Evolutionary conservation across 2,888 invertebrate genomes (phyloP).

Genomic region (Polydrusus cervinus): DNA sequence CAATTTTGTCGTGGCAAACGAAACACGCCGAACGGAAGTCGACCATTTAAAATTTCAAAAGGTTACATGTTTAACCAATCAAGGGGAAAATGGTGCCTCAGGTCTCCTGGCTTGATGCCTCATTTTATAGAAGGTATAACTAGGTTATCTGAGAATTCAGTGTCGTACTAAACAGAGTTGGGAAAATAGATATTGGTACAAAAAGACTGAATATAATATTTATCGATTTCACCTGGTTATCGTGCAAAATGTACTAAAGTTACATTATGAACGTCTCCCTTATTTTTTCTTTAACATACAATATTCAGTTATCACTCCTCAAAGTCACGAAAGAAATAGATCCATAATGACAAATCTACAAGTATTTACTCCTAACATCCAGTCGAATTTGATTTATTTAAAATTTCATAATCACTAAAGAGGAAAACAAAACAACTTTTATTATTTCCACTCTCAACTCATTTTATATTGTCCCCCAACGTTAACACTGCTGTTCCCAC

Average conservation of each 20-base stretch:
- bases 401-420: background rate
- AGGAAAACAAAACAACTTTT: background rate
- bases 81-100: slow-evolving; percentile 38
- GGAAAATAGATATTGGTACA: too few species aligned
- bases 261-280: too few species aligned
- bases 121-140: slow-evolving; percentile 26
- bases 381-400: background rate
- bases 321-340: too few species aligned
- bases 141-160: slow-evolving; percentile 41
- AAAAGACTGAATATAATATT: too few species aligned
- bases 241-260: too few species aligned
- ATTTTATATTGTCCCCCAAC: background rate
- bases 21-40: slow-evolving; percentile 43
- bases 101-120: slow-evolving; percentile 44
- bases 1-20: slow-evolving; percentile 31
- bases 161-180: background rate
- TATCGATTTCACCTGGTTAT: background rate
- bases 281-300: too few species aligned
- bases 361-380: background rate
- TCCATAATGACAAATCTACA: background rate
- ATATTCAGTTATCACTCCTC: too few species aligned
- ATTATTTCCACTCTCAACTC: background rate
- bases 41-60: slow-evolving; percentile 47
- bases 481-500: background rate
- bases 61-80: slow-evolving; percentile 47